A percentile compares a stretch with the other conserved stretches of the same genome.
phyloP scores from a whole-genome alignment of 2,888 invertebrate genomes.

The Ceraclea dissimilis region DNA sequence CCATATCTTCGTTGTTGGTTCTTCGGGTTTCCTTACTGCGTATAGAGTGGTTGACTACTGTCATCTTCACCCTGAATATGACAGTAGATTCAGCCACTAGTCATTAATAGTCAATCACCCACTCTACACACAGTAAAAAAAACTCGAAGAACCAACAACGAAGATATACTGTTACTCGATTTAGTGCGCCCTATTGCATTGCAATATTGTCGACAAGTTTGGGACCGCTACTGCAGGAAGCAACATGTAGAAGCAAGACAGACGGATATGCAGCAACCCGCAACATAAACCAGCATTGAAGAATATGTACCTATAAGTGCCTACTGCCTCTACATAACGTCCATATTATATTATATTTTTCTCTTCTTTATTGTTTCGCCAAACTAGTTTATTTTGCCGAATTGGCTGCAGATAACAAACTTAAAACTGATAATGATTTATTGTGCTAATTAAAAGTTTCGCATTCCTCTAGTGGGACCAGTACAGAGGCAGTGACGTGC shows the following conservation, averaged over 20 bases:
- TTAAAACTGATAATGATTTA: slow-evolving; percentile 10
- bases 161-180: too few relatives aligned
- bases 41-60: too few relatives aligned
- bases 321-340: neutral
- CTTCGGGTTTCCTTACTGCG: too few relatives aligned
- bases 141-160: too few relatives aligned
- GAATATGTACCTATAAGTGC: neutral
- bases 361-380: slow-evolving; percentile 10
- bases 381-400: slow-evolving; percentile 10
- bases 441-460: slow-evolving; percentile 5
- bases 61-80: too few relatives aligned
- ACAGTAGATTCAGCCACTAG: too few relatives aligned
- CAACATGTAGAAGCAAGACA: neutral
- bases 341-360: neutral
- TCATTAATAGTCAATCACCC: too few relatives aligned
- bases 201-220: too few relatives aligned
- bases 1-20: too few relatives aligned
- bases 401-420: slow-evolving; percentile 6
- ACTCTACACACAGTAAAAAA: too few relatives aligned
- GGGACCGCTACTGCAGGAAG: too few relatives aligned
- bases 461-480: neutral
- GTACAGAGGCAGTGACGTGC: neutral
- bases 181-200: too few relatives aligned
- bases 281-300: neutral
- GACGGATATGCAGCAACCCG: neutral